Base-by-base conservation (phyloP, 2,113 vertebrate genomes). In the Peromyscus maniculatus region DNA sequence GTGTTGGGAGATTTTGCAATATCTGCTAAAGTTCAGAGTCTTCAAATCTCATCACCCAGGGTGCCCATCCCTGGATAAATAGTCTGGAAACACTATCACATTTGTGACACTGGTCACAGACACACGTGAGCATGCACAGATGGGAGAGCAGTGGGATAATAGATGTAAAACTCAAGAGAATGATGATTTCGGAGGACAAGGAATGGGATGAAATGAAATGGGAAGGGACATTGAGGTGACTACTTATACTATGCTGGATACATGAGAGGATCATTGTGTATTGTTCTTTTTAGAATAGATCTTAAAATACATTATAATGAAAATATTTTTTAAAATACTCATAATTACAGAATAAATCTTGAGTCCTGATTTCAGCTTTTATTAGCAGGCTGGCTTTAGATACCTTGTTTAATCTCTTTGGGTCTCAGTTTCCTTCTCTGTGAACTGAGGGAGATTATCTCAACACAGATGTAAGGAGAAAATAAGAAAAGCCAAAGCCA, bases 271-370 rank as follows among this genome's bases (percentile, higher is more conserved):
- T 36, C 49, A 15, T 1, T 64, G 19, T 26, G 57, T 64, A n/a
- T 62, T 67, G 28, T 77, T 67, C 49, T 78, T 67, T 67, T 86
- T 67, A 86, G 16, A 49, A n/a, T 80, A 64, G 74, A 64, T 10
- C 75, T 89, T 82, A 66, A 52, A 57, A 66, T 43, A 49, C n/a
- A 78, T 36, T 87, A 66, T 71, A 64, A 55, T 75, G 62, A 83
- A 52, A 78, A 13, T 0, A 12, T 78, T 74, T 89, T 78, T 94
- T 86, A 31, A 22, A 84, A 94, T 80, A 33, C 3, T 17, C 39
- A 77, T 75, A 93, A 77, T 69, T 94, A 72, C 17, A 87, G 43
- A 91, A 92, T n/a, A 72, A 95, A 94, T 49, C 55, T 72, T 79
- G 26, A 95, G 77, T 88, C 64, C 71, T 75, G 28, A 80, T 66